A percentile compares a stretch with the other conserved stretches of the same genome.
Conservation (phyloP, 1,140 invertebrate genomes). For the Nasonia longicornis region DNA sequence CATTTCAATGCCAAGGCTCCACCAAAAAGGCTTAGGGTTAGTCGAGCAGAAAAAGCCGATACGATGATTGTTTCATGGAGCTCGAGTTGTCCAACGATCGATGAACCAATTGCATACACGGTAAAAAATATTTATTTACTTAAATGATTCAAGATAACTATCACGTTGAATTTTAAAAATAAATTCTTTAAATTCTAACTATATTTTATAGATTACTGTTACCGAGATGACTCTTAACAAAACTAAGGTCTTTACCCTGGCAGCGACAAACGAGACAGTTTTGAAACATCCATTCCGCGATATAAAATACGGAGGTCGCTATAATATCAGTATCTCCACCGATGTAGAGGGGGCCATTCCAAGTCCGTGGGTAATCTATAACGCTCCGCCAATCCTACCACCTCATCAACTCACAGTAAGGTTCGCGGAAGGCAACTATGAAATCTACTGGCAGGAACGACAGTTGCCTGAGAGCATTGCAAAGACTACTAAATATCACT, state of each 20-base stretch:
- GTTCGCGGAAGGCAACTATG: constrained; percentile 68
- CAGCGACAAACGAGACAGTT: constrained; percentile 63
- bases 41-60: constrained; percentile 66
- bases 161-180: constrained; percentile 23
- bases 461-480: constrained; percentile 50
- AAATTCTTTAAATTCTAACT: constrained; percentile 35
- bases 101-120: constrained; percentile 71
- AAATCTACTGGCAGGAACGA: constrained; percentile 74
- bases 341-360: constrained; percentile 66
- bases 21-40: constrained; percentile 71
- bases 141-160: not conserved
- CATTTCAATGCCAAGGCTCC: constrained; percentile 73
- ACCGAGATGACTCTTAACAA: constrained; percentile 69
- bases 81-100: constrained; percentile 70
- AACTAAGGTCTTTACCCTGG: constrained; percentile 65
- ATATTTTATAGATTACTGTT: constrained; percentile 69
- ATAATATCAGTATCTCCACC: constrained; percentile 74
- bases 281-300: constrained; percentile 70
- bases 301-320: constrained; percentile 75
- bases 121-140: constrained; percentile 60
- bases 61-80: constrained; percentile 70
- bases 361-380: constrained; percentile 66
- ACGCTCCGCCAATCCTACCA: constrained; percentile 72
- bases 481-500: constrained; percentile 68
- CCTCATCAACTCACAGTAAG: constrained; percentile 75